Percentiles rank a stretch among this genome's conserved stretches.
phyloP scores from a whole-genome alignment of 2,797 vertebrate species.

The Fringilla coelebs region DNA sequence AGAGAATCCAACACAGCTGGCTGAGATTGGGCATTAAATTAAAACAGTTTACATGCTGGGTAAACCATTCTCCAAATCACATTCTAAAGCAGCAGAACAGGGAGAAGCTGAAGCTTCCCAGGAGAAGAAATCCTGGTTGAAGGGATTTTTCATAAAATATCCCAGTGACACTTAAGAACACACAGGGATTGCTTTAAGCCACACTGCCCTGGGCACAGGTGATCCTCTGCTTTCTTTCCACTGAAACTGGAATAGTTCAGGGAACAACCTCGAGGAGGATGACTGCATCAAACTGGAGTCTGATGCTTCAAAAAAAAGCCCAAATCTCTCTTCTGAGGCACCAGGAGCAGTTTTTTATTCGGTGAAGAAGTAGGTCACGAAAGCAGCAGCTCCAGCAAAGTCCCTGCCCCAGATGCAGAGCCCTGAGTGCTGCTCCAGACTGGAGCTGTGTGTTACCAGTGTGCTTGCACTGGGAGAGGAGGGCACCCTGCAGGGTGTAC shows the following conservation, averaged over 20 bases:
- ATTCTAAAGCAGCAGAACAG: too few relatives aligned
- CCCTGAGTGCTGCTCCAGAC: not conserved
- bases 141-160: too few relatives aligned
- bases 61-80: too few relatives aligned
- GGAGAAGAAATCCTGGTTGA: too few relatives aligned
- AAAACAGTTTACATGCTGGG: too few relatives aligned
- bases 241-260: not conserved
- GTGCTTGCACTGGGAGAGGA: not conserved
- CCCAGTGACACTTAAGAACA: not conserved
- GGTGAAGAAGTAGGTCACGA: not conserved
- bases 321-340: not conserved
- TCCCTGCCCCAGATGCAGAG: not conserved
- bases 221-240: not conserved
- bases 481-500: not conserved
- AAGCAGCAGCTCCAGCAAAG: not conserved
- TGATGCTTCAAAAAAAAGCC: not conserved
- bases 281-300: not conserved
- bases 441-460: not conserved
- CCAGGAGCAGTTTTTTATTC: not conserved
- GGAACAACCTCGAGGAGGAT: not conserved
- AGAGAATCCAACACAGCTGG: too few relatives aligned
- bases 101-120: too few relatives aligned
- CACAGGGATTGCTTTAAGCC: not conserved
- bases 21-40: too few relatives aligned
- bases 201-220: not conserved